These are phyloP conservation scores for Eospalax fontanierii DNA, from an alignment of 2,797 vertebrate genomes.

Conservation along the genomic window DNA sequence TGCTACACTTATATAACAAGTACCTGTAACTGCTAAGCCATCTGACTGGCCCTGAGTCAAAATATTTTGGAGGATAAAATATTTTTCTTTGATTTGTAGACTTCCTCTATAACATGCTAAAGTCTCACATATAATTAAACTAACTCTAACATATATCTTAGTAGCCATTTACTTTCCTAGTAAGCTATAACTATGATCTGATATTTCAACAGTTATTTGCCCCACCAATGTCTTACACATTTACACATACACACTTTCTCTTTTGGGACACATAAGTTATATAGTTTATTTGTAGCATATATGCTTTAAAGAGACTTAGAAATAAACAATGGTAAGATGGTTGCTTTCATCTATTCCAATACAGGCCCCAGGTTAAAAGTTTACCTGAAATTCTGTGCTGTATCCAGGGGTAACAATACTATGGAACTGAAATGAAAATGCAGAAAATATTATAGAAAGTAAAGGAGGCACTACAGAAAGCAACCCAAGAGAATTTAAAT, in stretches of 20 bases:
- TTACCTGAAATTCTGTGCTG: constrained; percentile 89
- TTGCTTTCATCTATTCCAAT: constrained; percentile 18
- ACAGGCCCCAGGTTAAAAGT: constrained; percentile 58
- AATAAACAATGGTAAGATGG: neutral
- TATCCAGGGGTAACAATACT: constrained; percentile 80
- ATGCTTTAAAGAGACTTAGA: neutral
- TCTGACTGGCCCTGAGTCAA: neutral
- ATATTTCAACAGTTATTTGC: neutral
- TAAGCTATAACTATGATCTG: neutral
- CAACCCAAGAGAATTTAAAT: constrained; percentile 21
- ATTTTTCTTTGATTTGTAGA: constrained; percentile 37
- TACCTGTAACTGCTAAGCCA: neutral
- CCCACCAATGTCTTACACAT: too few species aligned
- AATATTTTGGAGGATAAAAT: constrained; percentile 23
- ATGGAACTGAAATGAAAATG: constrained; percentile 87
- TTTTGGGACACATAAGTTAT: neutral
- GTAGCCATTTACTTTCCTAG: neutral
- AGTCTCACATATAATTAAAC: constrained; percentile 36
- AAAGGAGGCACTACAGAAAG: constrained; percentile 61
- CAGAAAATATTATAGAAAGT: constrained; percentile 75
- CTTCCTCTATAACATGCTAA: neutral
- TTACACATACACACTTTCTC: neutral
- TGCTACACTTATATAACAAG: too few species aligned
- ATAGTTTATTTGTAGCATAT: neutral
- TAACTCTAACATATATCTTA: constrained; percentile 32